phyloP scores from a whole-genome alignment of 2,113 vertebrate genomes.

The Pygoscelis adeliae region DNA sequence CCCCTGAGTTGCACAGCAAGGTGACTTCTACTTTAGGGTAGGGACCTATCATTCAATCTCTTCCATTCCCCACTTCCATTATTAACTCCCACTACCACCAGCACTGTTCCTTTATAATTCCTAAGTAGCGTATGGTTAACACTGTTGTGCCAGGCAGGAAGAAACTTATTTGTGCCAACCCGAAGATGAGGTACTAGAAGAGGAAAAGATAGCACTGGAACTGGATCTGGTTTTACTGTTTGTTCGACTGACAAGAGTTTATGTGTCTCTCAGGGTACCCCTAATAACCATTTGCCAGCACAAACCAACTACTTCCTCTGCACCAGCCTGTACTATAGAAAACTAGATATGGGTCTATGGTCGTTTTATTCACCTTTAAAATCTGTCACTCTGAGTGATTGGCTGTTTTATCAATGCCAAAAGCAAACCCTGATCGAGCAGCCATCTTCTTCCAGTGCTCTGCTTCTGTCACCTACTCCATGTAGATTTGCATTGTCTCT shows the following conservation, averaged over 20 bases:
- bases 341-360: background rate
- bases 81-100: background rate
- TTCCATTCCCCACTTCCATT: background rate
- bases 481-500: background rate
- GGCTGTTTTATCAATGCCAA: background rate
- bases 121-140: background rate
- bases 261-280: background rate
- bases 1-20: background rate
- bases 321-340: background rate
- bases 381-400: background rate
- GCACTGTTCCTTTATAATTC: background rate
- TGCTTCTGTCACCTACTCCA: background rate
- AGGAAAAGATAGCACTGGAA: background rate
- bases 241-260: background rate
- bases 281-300: background rate
- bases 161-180: background rate
- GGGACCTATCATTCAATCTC: fast-evolving
- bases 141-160: background rate
- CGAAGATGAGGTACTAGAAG: background rate
- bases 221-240: background rate
- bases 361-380: background rate
- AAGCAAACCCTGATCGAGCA: background rate
- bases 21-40: background rate
- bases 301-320: background rate
- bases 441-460: background rate